Base-by-base conservation (phyloP, 1,140 invertebrate genomes). In the Metopolophium dirhodum region DNA sequence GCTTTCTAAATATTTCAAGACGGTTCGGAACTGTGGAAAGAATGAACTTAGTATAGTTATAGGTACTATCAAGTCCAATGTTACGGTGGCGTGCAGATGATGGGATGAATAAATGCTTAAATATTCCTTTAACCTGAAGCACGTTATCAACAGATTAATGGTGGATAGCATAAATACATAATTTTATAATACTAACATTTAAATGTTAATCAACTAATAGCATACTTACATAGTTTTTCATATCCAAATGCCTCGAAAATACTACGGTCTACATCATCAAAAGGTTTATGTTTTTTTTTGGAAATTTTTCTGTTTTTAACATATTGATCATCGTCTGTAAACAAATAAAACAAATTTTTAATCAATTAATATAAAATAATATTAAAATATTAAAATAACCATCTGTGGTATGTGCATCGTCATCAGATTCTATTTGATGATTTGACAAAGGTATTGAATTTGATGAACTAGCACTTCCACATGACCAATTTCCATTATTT, bases 231-330 rank as follows among this genome's bases (percentile, higher is more conserved):
- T 37, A 11, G 20, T 89, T 89, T 89, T 3, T 89, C 88, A 89
- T 26, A 37, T 18, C n/a, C 88, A 89, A 89, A 89, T 41, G 11
- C 23, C 14, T 89, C 49, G 57, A n/a, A 89, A 89, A 89, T 89
- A 57, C 22, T 37, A 35, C n/a, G 20, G 47, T 89, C 87, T 54
- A 26, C 35, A 57, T 89, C 88, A 89, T 37, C 23, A 86, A 11
- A 35, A 9, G 7, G 22, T 57, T 54, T 41, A 6, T 89, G 22
- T 41, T 54, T 41, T 6, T 89, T 89, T n/a, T 89, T 89, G 26
- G 49, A 57, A 57, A 89, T 54, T 89, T 57, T 89, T 57, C 49
- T 89, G 22, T 89, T 89, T 89, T 89, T 89, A 57, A 89, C 88
- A 57, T 89, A 89, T 41, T 89, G 88, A 57, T 89, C 87, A 88